phyloP scores from a whole-genome alignment of 2,888 invertebrate species.

The Pseudoips prasinana region DNA sequence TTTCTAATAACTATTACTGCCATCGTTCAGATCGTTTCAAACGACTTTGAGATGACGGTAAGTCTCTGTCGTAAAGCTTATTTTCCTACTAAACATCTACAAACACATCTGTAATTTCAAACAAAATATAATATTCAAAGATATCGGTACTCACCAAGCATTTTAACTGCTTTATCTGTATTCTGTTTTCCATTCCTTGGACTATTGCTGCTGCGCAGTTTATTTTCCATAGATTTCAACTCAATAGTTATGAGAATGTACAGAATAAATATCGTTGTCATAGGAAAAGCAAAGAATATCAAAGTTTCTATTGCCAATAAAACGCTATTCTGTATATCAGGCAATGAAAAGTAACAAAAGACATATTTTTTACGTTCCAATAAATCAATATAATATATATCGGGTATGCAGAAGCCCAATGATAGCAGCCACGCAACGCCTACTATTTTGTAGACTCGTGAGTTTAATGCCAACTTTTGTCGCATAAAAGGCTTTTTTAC shows the following conservation, averaged over 20 bases:
- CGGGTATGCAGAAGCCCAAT: slow-evolving; percentile 86
- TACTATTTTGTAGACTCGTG: slow-evolving; percentile 88
- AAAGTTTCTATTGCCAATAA: slow-evolving; percentile 84
- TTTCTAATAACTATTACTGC: too few relatives aligned
- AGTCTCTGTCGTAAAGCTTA: too few relatives aligned
- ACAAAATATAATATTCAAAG: too few relatives aligned
- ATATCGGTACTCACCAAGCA: slow-evolving; percentile 89
- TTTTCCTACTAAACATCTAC: too few relatives aligned
- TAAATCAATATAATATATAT: slow-evolving; percentile 66
- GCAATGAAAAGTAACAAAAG: slow-evolving; percentile 59
- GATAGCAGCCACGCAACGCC: slow-evolving; percentile 88
- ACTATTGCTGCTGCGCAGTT: slow-evolving; percentile 77
- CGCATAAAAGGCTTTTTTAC: slow-evolving; percentile 91
- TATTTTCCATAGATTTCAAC: slow-evolving; percentile 82
- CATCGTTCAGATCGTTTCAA: too few relatives aligned
- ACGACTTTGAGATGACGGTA: too few relatives aligned
- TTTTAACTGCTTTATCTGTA: slow-evolving; percentile 85
- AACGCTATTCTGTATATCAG: slow-evolving; percentile 46
- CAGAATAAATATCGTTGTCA: slow-evolving; percentile 90
- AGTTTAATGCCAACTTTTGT: slow-evolving; percentile 89
- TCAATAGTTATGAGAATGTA: slow-evolving; percentile 89
- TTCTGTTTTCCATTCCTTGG: slow-evolving; percentile 64
- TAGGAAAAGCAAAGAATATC: slow-evolving; percentile 91
- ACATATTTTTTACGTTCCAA: slow-evolving; percentile 58
- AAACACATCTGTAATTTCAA: too few relatives aligned